phyloP scores from a whole-genome alignment of 1,140 invertebrate species.

The Elymnias hypermnestra region DNA sequence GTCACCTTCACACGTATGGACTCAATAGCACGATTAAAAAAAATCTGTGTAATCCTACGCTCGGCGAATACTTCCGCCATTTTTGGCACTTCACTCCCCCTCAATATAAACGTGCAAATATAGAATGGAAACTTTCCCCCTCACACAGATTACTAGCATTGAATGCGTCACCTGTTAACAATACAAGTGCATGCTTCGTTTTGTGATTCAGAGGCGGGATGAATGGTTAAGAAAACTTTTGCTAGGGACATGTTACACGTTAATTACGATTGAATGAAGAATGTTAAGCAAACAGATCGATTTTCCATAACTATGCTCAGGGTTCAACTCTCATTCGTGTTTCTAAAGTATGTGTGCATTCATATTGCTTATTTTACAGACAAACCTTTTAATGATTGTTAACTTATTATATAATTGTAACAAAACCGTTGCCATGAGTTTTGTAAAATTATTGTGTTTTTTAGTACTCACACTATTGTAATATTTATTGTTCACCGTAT shows the following conservation, averaged over 20 bases:
- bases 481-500: not conserved
- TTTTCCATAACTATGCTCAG: constrained; percentile 1
- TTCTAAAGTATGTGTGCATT: too few species aligned
- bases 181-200: constrained; percentile 37
- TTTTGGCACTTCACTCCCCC: constrained; percentile 25
- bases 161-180: constrained; percentile 57
- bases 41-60: constrained; percentile 14
- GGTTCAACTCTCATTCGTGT: not conserved
- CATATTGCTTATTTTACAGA: too few species aligned
- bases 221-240: constrained; percentile 17
- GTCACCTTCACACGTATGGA: constrained; percentile 10
- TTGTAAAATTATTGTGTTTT: not conserved
- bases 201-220: constrained; percentile 41
- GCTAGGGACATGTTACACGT: constrained; percentile 11
- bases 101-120: constrained; percentile 32
- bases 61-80: constrained; percentile 23
- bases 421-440: too few species aligned
- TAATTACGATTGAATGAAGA: constrained; percentile 10
- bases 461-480: not conserved
- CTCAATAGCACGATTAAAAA: constrained; percentile 11
- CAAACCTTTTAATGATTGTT: too few species aligned
- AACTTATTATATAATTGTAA: too few species aligned
- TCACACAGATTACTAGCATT: constrained; percentile 18
- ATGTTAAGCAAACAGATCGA: constrained; percentile 3
- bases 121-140: constrained; percentile 29